Base-by-base conservation (phyloP, 2,797 vertebrate species). In the Spinus olivaceus region DNA sequence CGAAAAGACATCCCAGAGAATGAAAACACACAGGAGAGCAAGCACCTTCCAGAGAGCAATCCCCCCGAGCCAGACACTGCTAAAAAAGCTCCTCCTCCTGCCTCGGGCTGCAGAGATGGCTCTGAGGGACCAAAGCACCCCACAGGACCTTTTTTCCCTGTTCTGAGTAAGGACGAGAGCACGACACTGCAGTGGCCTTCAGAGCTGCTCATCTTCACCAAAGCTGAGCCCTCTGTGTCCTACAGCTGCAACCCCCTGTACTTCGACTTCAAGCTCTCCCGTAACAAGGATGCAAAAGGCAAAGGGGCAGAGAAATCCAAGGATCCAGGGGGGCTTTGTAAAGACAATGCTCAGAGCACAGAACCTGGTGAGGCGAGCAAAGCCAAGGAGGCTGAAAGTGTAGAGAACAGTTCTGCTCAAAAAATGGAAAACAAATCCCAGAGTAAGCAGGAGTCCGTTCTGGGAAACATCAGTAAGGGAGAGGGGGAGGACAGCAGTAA, bases 221-320 rank as follows among this genome's bases (percentile, higher is more conserved):
- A 98, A 97, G 98, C 98, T 30, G 98, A 98, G 78, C 99, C 99
- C 1, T 99, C 99, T 2, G 97, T 99, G 64, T 99, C 99, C 1
- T 99, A 99, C 94, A 99, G 99, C 95, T 99, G 99, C 95, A 99
- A 99, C 74, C 99, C 99, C 27, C 98, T 99, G 50, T 99, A 99
- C 95, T 99, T 99, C 70, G 99, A 99, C 95, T 99, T 99, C 96
- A 99, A 99, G 90, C 98, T 99, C 87, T 99, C 99, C 35, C 98
- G 99, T 81, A 99, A 99, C 97, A 99, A 99, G 95, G 98, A 98
- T 54, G 85, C 72, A 30, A 98, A 98, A 94, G 94, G 95, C 8
- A 98, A 98, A 95, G 97, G 95, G 35, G 54, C 90, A n/a, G 98
- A 98, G 81, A 98, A 98, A 33, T 76, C 94, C 7, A 98, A 97